A percentile compares a stretch with the other conserved stretches of the same genome.
phyloP scores from a whole-genome alignment of 2,113 vertebrate species.

The Sander lucioperca region DNA sequence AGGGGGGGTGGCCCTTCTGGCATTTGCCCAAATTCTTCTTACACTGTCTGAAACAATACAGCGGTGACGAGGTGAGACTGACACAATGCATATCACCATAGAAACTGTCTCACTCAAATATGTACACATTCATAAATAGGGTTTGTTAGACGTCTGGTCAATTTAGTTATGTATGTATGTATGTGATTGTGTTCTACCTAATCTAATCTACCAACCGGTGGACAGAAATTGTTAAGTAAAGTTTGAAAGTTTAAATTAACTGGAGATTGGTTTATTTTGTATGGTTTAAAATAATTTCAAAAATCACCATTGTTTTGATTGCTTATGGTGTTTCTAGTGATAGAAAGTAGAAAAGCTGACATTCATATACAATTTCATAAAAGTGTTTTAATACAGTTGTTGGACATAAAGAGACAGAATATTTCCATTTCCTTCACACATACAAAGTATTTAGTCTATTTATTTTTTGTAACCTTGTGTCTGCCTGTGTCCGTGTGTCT shows the following conservation, averaged over 20 bases:
- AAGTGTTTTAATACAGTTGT: neutral
- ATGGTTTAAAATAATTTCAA: neutral
- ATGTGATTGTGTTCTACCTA: neutral
- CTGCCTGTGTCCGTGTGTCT: conserved; percentile 3
- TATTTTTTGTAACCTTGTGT: neutral
- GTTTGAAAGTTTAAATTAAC: neutral
- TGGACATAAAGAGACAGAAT: neutral
- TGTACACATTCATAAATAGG: neutral
- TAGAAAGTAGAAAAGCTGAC: neutral
- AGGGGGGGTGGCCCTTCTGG: too few species aligned
- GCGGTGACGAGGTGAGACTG: conserved; percentile 93
- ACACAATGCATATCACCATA: neutral
- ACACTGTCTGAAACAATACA: conserved; percentile 98
- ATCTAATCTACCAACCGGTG: neutral
- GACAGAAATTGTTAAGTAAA: neutral
- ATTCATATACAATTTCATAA: neutral
- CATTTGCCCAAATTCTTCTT: conserved; percentile 56
- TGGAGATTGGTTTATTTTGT: neutral
- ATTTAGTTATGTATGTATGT: too few species aligned
- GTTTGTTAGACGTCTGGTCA: neutral
- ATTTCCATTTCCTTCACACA: neutral
- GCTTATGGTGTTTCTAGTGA: too few species aligned
- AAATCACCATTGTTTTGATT: neutral
- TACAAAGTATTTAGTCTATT: too few species aligned
- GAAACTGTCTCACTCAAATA: neutral